These are phyloP conservation scores for Cataglyphis cursor DNA, from an alignment of 2,888 invertebrate species.

Conservation along the genomic window DNA sequence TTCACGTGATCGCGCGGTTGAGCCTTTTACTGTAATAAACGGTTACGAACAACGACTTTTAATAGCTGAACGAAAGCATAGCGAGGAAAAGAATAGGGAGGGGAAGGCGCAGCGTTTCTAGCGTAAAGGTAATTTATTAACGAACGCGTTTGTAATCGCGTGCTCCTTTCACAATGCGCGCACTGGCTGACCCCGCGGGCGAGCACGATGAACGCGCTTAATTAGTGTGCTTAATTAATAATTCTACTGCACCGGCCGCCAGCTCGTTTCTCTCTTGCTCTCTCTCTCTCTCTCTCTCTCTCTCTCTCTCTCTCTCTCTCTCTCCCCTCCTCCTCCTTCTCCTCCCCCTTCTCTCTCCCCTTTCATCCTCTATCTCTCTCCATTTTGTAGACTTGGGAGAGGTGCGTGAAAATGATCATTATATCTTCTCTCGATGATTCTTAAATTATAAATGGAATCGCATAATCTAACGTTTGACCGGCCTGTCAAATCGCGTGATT, in stretches of 20 bases:
- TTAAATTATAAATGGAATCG: constrained; percentile 49
- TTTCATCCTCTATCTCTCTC: background rate
- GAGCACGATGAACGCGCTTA: constrained; percentile 75
- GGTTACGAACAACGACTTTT: constrained; percentile 76
- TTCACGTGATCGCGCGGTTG: constrained; percentile 69
- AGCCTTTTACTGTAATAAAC: constrained; percentile 72
- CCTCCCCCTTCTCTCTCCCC: background rate
- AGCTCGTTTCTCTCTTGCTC: constrained; percentile 53
- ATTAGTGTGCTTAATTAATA: constrained; percentile 78
- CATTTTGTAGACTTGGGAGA: constrained; percentile 43
- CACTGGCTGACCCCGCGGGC: constrained; percentile 73
- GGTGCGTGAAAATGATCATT: constrained; percentile 71
- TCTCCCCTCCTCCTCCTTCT: background rate
- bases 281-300: constrained; percentile 25
- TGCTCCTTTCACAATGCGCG: constrained; percentile 68
- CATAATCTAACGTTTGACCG: background rate
- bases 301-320: background rate
- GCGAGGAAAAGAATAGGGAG: constrained; percentile 54
- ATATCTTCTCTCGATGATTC: constrained; percentile 67
- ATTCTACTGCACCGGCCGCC: constrained; percentile 71
- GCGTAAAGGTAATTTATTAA: constrained; percentile 78
- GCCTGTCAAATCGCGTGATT: background rate
- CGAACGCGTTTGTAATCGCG: constrained; percentile 76
- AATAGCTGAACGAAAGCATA: constrained; percentile 71
- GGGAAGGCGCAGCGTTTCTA: constrained; percentile 64